phyloP scores from a whole-genome alignment of 2,888 invertebrate genomes.

The Ophioninae sp. region DNA sequence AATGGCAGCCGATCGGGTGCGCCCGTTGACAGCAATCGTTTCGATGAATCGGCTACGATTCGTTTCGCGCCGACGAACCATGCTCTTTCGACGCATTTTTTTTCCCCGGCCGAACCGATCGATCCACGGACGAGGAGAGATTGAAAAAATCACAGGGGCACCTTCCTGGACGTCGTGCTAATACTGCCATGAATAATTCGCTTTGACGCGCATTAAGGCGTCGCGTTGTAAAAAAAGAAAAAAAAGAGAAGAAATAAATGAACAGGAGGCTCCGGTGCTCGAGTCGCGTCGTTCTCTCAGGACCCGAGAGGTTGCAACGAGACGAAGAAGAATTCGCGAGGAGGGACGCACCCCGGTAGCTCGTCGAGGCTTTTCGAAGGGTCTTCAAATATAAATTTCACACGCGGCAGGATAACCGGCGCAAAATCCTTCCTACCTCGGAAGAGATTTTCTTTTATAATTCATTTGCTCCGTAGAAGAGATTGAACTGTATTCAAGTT shows the following conservation, averaged over 20 bases:
- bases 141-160: background rate
- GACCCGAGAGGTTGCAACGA: constrained; percentile 36
- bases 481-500: constrained; percentile 10
- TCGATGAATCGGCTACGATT: no score
- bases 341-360: constrained; percentile 3
- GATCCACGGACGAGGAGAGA: no score
- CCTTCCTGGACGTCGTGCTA: constrained; percentile 36
- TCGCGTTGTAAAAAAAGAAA: constrained; percentile 29
- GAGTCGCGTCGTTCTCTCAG: background rate
- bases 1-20: no score
- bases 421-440: constrained; percentile 7
- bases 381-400: constrained; percentile 34
- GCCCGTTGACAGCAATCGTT: no score
- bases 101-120: background rate
- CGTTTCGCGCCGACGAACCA: no score
- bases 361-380: constrained; percentile 35
- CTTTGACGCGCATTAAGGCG: constrained; percentile 51
- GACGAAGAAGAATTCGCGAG: constrained; percentile 28
- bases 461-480: constrained; percentile 22
- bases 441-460: constrained; percentile 25
- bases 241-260: constrained; percentile 5
- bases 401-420: constrained; percentile 39
- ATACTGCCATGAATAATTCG: constrained; percentile 47
- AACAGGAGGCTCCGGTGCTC: no score
- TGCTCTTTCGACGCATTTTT: background rate